phyloP scores from a whole-genome alignment of 1,140 invertebrate genomes.

The Proctacanthus coquilletti region DNA sequence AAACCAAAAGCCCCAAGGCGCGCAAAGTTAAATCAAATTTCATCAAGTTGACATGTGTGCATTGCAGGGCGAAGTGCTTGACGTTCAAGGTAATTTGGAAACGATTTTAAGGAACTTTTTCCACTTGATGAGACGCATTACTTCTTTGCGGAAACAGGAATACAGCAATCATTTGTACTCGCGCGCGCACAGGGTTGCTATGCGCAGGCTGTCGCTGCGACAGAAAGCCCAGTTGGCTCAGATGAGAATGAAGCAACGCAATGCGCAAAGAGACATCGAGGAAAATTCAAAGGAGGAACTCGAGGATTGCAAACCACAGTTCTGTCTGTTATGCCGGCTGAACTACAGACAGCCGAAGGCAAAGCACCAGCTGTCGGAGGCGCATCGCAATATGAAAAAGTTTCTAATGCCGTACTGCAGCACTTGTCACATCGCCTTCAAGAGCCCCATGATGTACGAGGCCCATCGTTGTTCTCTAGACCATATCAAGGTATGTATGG shows the following conservation, averaged over 20 bases:
- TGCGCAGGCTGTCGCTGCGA: slow-evolving; percentile 50
- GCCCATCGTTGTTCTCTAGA: slow-evolving; percentile 62
- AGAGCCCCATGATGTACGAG: slow-evolving; percentile 66
- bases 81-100: slow-evolving; percentile 45
- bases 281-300: slow-evolving; percentile 45
- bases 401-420: slow-evolving; percentile 66
- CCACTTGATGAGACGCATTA: slow-evolving; percentile 6
- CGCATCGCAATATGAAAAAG: slow-evolving; percentile 63
- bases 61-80: slow-evolving; percentile 51
- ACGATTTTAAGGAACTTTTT: slow-evolving; percentile 5
- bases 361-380: slow-evolving; percentile 55
- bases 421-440: slow-evolving; percentile 44
- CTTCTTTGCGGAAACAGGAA: slow-evolving; percentile 29
- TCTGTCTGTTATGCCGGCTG: slow-evolving; percentile 62
- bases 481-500: slow-evolving; percentile 50
- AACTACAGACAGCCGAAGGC: slow-evolving; percentile 61
- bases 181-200: slow-evolving; percentile 47
- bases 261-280: slow-evolving; percentile 51
- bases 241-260: slow-evolving; percentile 56
- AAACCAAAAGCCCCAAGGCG: slow-evolving; percentile 22
- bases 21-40: slow-evolving; percentile 31
- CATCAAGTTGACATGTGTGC: slow-evolving; percentile 55
- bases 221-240: slow-evolving; percentile 52
- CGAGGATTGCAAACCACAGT: slow-evolving; percentile 42
- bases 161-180: slow-evolving; percentile 55